Evolutionary conservation across 2,113 vertebrate species (phyloP).

Genomic region (Lepidothrix coronata): DNA sequence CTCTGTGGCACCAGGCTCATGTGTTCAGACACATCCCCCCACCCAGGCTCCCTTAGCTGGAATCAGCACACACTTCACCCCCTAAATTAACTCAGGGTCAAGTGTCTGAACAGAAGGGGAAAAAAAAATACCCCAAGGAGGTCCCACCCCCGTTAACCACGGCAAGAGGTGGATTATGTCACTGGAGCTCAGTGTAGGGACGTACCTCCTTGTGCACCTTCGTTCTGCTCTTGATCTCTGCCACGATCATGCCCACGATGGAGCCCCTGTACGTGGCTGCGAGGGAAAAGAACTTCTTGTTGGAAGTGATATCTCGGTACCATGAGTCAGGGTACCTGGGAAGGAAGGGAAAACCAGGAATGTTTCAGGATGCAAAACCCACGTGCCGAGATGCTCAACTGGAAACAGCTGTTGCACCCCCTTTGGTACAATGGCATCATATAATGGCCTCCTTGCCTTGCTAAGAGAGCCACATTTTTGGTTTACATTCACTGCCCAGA

Average conservation of each 20-base stretch:
- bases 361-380: not conserved
- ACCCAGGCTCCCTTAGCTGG: not conserved
- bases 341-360: not conserved
- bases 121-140: not conserved
- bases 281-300: slow-evolving; percentile 99
- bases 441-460: not conserved
- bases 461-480: not conserved
- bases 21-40: not conserved
- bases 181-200: not conserved
- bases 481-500: not conserved
- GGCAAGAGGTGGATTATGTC: not conserved
- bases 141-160: accelerated
- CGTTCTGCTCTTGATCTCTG: slow-evolving; percentile 96
- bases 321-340: slow-evolving; percentile 98
- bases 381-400: not conserved
- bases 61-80: not conserved
- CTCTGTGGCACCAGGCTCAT: not conserved
- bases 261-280: slow-evolving; percentile 92
- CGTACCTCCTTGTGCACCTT: slow-evolving; percentile 98
- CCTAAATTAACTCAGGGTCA: not conserved
- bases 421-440: not conserved
- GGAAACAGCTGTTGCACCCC: not conserved
- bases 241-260: slow-evolving; percentile 99
- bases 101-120: not conserved
- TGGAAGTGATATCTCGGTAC: slow-evolving; percentile 99